These are phyloP conservation scores for Dallia pectoralis DNA, from an alignment of 2,797 vertebrate genomes.

Conservation along the genomic window DNA sequence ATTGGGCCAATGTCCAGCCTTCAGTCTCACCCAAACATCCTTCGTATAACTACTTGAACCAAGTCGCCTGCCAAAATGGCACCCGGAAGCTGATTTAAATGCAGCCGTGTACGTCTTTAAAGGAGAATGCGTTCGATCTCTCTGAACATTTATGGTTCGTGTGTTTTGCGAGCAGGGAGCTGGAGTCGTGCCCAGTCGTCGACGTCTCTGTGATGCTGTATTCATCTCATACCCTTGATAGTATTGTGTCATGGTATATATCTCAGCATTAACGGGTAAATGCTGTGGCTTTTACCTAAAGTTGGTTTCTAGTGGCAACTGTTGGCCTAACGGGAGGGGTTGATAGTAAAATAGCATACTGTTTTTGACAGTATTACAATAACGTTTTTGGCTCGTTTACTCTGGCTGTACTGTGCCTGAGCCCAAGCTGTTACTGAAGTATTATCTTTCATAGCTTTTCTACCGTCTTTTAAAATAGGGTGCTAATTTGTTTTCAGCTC, in stretches of 20 bases:
- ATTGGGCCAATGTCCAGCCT: background rate
- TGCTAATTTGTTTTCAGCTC: no score
- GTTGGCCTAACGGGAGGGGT: no score
- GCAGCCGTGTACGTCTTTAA: background rate
- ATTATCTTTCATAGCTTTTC: no score
- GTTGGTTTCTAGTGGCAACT: background rate
- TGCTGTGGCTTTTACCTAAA: background rate
- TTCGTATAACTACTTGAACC: constrained; percentile 28
- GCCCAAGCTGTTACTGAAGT: no score
- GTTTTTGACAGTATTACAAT: no score
- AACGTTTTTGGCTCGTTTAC: no score
- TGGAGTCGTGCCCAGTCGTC: constrained; percentile 16
- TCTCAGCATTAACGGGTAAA: background rate
- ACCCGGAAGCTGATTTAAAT: background rate
- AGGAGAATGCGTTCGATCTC: background rate
- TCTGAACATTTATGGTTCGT: constrained; percentile 4
- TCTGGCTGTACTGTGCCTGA: no score
- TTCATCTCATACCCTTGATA: background rate
- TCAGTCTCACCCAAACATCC: constrained; percentile 2
- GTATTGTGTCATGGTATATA: background rate
- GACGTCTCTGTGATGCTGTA: background rate
- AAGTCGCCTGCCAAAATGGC: background rate
- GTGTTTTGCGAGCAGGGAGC: constrained; percentile 29
- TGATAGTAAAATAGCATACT: no score
- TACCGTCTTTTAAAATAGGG: no score